Evolutionary conservation across 2,113 vertebrate genomes (phyloP).

Genomic region (Australoheros scitulus): DNA sequence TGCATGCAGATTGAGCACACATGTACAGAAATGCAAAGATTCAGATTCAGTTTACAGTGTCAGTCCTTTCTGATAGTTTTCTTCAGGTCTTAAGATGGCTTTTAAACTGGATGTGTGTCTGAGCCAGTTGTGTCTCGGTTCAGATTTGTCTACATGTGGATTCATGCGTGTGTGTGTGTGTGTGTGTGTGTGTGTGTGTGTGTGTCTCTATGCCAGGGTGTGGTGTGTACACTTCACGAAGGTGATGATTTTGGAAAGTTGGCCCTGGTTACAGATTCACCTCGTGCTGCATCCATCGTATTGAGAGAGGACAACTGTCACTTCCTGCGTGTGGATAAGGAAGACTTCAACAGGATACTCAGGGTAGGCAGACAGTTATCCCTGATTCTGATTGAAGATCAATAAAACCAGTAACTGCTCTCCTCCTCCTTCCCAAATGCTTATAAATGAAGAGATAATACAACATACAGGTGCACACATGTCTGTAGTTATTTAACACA

Average conservation of each 20-base stretch:
- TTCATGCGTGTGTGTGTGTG: slow-evolving; percentile 8
- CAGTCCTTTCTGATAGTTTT: not conserved
- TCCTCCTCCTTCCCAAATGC: not conserved
- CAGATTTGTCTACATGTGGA: not conserved
- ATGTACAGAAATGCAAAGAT: not conserved
- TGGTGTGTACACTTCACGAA: slow-evolving; percentile 97
- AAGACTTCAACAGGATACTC: slow-evolving; percentile 98
- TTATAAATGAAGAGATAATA: not conserved
- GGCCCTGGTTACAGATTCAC: slow-evolving; percentile 95
- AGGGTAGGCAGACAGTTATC: slow-evolving; percentile 81
- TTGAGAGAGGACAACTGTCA: slow-evolving; percentile 97
- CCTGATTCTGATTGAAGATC: not conserved
- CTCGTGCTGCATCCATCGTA: slow-evolving; percentile 95
- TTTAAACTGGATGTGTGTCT: slow-evolving; percentile 12
- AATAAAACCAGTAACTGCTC: not conserved
- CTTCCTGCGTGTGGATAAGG: slow-evolving; percentile 97
- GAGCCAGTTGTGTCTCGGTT: slow-evolving; percentile 12
- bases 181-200: slow-evolving; percentile 9
- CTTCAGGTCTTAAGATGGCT: slow-evolving; percentile 11
- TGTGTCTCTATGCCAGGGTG: slow-evolving; percentile 80
- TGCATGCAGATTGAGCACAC: not conserved
- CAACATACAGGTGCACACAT: not conserved
- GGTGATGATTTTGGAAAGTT: slow-evolving; percentile 99
- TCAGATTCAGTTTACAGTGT: slow-evolving; percentile 8
- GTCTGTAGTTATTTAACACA: not conserved